A percentile compares a stretch with the other conserved stretches of the same genome.
Conservation (phyloP, 1,140 invertebrate genomes). For the Drosophila chauvacae region DNA sequence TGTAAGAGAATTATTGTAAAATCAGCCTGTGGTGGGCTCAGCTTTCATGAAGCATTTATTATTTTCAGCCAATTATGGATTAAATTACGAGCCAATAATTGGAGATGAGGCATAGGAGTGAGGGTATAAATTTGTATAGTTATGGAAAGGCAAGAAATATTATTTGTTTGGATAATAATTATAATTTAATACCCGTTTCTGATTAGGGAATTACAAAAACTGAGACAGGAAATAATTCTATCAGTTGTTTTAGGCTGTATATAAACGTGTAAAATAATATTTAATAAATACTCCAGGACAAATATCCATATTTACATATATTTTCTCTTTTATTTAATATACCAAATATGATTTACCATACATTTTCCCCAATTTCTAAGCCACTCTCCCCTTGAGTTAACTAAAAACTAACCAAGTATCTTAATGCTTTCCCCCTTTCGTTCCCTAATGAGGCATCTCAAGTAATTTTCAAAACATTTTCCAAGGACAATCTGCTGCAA, state of each 20-base stretch:
- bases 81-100: constrained; percentile 9
- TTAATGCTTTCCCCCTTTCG: neutral
- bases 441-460: constrained; percentile 21
- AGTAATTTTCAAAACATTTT: constrained; percentile 23
- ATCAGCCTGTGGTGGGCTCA: constrained; percentile 48
- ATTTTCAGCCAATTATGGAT: constrained; percentile 10
- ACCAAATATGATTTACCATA: neutral
- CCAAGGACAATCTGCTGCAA: constrained; percentile 35
- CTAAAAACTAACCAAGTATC: neutral
- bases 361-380: neutral
- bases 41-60: constrained; percentile 31
- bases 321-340: neutral
- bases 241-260: no score
- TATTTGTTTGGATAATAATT: neutral
- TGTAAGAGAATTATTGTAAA: constrained; percentile 52
- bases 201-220: no score
- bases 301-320: neutral
- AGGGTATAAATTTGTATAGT: neutral
- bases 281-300: neutral
- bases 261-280: neutral
- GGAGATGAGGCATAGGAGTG: neutral
- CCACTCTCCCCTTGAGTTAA: neutral
- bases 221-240: neutral
- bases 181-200: no score
- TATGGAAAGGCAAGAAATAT: neutral